phyloP scores from a whole-genome alignment of 2,113 vertebrate genomes.

The Rattus rattus region DNA sequence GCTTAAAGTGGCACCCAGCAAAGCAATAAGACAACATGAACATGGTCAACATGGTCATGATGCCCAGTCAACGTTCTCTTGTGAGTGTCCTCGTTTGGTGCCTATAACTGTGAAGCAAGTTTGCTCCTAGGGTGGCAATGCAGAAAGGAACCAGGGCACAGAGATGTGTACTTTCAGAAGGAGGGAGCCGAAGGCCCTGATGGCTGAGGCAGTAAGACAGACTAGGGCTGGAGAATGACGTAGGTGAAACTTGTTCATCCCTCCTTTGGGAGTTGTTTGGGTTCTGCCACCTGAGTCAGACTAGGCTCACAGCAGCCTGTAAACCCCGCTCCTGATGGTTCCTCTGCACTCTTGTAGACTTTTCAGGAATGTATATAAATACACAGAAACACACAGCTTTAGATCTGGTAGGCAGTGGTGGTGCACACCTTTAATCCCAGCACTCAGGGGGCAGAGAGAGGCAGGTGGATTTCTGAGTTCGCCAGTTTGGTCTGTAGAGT shows the following conservation, averaged over 20 bases:
- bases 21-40: background rate
- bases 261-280: background rate
- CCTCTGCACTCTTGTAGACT: background rate
- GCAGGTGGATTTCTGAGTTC: background rate
- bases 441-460: background rate
- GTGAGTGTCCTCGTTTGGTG: background rate
- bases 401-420: background rate
- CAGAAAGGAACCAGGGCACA: background rate
- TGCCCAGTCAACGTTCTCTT: background rate
- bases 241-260: too few relatives aligned
- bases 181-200: background rate
- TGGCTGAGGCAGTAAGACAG: background rate
- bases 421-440: background rate
- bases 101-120: background rate
- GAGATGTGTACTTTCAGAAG: background rate
- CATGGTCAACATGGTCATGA: background rate
- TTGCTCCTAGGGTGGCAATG: background rate
- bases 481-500: background rate
- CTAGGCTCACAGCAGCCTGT: background rate
- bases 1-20: background rate
- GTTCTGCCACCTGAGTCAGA: background rate
- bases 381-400: background rate
- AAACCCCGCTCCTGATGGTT: background rate
- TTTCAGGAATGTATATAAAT: background rate
- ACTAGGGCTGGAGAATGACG: background rate